phyloP scores from a whole-genome alignment of 2,888 invertebrate species.

The Drosophila conformis region DNA sequence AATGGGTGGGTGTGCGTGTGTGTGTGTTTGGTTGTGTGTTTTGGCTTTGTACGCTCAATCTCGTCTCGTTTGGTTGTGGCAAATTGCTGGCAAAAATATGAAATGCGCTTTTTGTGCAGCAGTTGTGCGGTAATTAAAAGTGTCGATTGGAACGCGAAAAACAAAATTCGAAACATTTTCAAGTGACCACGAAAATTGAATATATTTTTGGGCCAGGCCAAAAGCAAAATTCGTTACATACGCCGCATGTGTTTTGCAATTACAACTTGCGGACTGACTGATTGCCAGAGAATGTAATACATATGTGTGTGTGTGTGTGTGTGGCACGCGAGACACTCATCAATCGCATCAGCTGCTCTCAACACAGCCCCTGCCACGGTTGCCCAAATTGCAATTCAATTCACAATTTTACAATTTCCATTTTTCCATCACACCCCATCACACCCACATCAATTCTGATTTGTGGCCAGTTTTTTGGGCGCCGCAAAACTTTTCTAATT shows the following conservation, averaged over 20 bases:
- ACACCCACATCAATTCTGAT: slow-evolving; percentile 45
- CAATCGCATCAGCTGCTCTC: slow-evolving; percentile 11
- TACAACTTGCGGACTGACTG: slow-evolving; percentile 49
- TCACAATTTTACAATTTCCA: slow-evolving; percentile 27
- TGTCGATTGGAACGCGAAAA: slow-evolving; percentile 46
- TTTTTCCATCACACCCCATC: slow-evolving; percentile 25
- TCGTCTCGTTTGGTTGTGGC: slow-evolving; percentile 43
- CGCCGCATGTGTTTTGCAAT: slow-evolving; percentile 66
- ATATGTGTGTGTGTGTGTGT: slow-evolving; percentile 31
- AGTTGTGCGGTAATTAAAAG: slow-evolving; percentile 46
- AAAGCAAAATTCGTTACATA: slow-evolving; percentile 43
- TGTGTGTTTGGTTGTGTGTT: slow-evolving; percentile 4
- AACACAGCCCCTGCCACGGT: slow-evolving; percentile 10
- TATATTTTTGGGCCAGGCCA: slow-evolving; percentile 4
- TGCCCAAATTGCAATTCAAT: slow-evolving; percentile 37
- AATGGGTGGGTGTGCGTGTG: background rate
- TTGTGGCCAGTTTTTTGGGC: slow-evolving; percentile 17
- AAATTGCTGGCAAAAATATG: slow-evolving; percentile 68
- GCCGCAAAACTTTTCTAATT: slow-evolving; percentile 70
- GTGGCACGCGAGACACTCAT: slow-evolving; percentile 19
- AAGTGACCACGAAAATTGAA: slow-evolving; percentile 49
- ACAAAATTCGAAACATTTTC: slow-evolving; percentile 52
- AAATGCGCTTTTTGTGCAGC: slow-evolving; percentile 52
- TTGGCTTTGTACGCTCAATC: slow-evolving; percentile 53
- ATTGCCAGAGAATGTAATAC: slow-evolving; percentile 55